Base-by-base conservation (phyloP, 1,140 invertebrate species). In the Babylonia areolata region DNA sequence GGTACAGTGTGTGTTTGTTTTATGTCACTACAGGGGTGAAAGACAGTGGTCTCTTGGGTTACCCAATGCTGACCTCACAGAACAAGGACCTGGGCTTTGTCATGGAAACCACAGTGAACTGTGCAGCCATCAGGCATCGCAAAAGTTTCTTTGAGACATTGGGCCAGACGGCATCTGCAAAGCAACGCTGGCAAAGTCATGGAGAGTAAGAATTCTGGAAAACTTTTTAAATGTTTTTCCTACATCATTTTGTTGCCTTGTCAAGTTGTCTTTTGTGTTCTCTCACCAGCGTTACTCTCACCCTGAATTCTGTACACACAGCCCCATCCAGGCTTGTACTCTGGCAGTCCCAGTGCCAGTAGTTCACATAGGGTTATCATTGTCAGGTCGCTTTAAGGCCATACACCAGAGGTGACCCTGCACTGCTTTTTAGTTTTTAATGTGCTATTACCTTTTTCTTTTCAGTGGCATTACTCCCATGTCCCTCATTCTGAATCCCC, bases 91-190 rank as follows among this genome's bases (percentile, higher is more conserved):
- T 90, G 20, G 86, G 40, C 35, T 83, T 87, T 28, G 84, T 87
- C 3, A 90, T 90, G 37, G 58, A 64, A 28, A 87, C 87, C 33
- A 73, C 58, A 37, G 31, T 88, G n/a, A 33, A 81, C 23, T 90
- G 88, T 69, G 85, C 85, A 6, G 80, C 86, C 37, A 81, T 91
- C n/a, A 58, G 87, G 51, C 87, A 87, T 77, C 84, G 90, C 40
- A 81, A 85, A 69, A 75, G 78, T 2, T 89, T 89, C 75, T 85
- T 91, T 35, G 87, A 90, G 3, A 58, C 46, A 0, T 64, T 89
- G 15, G 73, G 89, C 33, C 42, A 84, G 17, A 85, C 81, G 12
- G 35, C 86, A 17, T 71, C 80, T 33, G 86, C 81, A 37, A 86
- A 54, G 46, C 69, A 85, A 20, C 33, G 71, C 40, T 87, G 89